Conservation (phyloP, 2,797 vertebrate genomes). For the Florisuga fusca region DNA sequence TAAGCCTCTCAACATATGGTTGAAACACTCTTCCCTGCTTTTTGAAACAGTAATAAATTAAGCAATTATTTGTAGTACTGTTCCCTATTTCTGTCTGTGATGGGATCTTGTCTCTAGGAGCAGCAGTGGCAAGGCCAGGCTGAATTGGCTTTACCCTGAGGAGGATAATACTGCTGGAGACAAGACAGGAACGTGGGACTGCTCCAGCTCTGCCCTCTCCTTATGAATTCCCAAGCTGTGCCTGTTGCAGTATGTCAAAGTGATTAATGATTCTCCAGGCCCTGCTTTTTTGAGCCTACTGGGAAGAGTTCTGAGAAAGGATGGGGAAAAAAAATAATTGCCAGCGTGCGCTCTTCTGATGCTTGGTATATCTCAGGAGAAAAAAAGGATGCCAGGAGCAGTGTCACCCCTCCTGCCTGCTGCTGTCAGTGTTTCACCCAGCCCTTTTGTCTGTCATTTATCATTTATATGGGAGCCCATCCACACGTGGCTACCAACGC, state of each 20-base stretch:
- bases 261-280: conserved; percentile 22
- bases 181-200: accelerated
- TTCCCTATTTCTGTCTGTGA: background rate
- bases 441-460: background rate
- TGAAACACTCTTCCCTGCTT: background rate
- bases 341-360: background rate
- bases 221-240: background rate
- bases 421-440: background rate
- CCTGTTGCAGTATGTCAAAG: background rate
- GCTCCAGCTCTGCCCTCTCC: background rate
- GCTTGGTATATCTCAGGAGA: background rate
- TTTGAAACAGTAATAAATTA: background rate
- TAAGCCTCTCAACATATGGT: background rate
- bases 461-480: background rate
- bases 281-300: conserved; percentile 38
- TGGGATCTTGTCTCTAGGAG: background rate
- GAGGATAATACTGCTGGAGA: background rate
- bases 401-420: background rate
- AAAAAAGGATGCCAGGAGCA: background rate
- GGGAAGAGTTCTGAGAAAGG: conserved; percentile 12
- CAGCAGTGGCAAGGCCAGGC: background rate
- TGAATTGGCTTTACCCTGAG: background rate
- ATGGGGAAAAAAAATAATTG: background rate
- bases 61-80: background rate
- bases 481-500: background rate